Base-by-base conservation (phyloP, 1,140 invertebrate genomes). In the Choristoneura fumiferana region DNA sequence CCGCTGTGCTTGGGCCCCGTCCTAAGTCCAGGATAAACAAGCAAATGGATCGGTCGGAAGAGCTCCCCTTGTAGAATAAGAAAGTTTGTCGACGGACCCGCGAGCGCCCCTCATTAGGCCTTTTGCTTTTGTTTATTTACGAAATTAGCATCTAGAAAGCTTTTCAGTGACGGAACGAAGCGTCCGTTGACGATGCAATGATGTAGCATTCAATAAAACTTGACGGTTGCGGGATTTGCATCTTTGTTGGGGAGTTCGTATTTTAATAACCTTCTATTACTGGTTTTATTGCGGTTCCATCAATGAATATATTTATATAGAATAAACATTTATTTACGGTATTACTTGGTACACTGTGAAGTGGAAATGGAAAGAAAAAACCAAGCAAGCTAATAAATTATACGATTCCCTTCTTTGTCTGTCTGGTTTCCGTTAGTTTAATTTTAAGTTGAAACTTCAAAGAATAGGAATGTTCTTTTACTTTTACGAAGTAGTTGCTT, bases 141-240 rank as follows among this genome's bases (percentile, higher is more conserved):
- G 68, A 82, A 87, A 89, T 89, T 86, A 89, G 78, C 81, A 87
- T 83, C 73, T 75, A 73, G 71, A 76, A 84, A 76, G 71, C 73
- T 71, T 77, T 82, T 71, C 74, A 79, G 69, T 71, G 66, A 64
- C 57, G 54, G 70, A 75, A 73, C 71, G 69, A 71, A 72, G 62
- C 60, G 77, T 62, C 72, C 69, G 71, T 62, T 71, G 71, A 76
- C 62, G 59, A 63, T 63, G 67, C 73, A 80, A 82, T 82, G 73
- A 78, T 72, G 73, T 73, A 63, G 71, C 73, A 78, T 82, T 77
- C 71, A 75, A 73, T 58, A 58, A 52, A 45, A 58, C 35, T 58
- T 58, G 15, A 43, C 37, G 14, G 15, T 22, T 12, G 55, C n/a
- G 2, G 55, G 55, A 57, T 45, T 57, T 57, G 22, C 55, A 45